Conservation (phyloP, 2,888 invertebrate species). For the Drepana falcataria region DNA sequence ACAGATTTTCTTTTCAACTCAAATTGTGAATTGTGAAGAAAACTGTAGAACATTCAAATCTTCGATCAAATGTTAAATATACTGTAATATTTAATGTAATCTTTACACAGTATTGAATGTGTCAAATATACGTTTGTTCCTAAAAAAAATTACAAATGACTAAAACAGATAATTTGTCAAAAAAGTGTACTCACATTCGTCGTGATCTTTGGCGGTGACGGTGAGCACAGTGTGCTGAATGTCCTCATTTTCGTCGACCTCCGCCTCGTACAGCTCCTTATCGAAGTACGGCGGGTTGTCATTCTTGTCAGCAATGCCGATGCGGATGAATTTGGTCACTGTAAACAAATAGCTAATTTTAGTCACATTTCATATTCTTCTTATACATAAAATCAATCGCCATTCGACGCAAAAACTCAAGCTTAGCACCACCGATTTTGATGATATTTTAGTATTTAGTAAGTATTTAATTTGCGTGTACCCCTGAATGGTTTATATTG, state of each 20-base stretch:
- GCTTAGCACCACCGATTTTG: too few species aligned
- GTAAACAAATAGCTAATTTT: constrained; percentile 62
- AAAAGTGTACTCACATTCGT: constrained; percentile 91
- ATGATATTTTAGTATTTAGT: too few species aligned
- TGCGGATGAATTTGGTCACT: constrained; percentile 99
- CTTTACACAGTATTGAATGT: too few species aligned
- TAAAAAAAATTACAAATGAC: constrained; percentile 6
- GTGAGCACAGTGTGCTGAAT: constrained; percentile 98
- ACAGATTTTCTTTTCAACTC: too few species aligned
- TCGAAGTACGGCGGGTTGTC: constrained; percentile 99
- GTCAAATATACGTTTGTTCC: constrained; percentile 2
- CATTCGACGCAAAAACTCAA: too few species aligned
- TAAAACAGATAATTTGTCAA: constrained; percentile 11
- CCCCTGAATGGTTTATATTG: too few species aligned
- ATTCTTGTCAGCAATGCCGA: constrained; percentile 99
- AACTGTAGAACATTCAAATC: too few species aligned
- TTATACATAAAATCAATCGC: background rate
- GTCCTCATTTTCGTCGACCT: constrained; percentile 98
- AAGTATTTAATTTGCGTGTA: too few species aligned
- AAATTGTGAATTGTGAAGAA: too few species aligned
- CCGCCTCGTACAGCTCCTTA: constrained; percentile 96
- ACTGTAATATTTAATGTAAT: too few species aligned
- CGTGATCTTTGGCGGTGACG: constrained; percentile 99
- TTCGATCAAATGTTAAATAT: too few species aligned
- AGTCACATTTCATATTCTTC: constrained; percentile 7